phyloP scores from a whole-genome alignment of 30 jellyfish, hydroid and myxozoan species.

The Aurelia aurita region DNA sequence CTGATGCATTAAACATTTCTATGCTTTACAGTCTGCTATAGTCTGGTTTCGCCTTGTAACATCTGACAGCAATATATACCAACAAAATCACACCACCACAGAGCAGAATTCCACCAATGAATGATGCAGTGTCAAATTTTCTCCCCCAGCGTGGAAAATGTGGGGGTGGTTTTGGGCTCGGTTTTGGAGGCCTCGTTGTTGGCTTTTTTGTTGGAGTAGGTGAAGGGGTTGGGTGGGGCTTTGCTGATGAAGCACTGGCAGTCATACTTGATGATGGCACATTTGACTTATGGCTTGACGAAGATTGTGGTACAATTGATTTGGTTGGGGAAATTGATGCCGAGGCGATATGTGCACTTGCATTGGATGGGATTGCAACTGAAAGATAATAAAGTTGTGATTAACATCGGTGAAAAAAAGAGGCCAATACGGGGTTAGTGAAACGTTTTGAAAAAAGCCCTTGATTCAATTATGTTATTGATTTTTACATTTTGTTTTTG shows the following conservation, averaged over 20 bases:
- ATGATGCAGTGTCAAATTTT: conserved; percentile 86
- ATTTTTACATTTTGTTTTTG: too few relatives aligned
- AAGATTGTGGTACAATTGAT: neutral
- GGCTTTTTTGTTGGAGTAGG: conserved; percentile 41
- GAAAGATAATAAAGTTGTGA: too few relatives aligned
- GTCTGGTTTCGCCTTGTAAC: conserved; percentile 76
- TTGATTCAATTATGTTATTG: too few relatives aligned
- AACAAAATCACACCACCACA: conserved; percentile 74
- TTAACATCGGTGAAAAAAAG: too few relatives aligned
- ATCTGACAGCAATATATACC: conserved; percentile 66
- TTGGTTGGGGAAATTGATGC: conserved; percentile 15
- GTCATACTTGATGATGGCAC: neutral
- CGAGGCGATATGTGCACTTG: neutral
- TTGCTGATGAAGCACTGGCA: conserved; percentile 15
- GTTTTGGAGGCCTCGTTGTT: conserved; percentile 19
- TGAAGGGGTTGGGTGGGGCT: conserved; percentile 34
- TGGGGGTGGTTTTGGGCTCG: conserved; percentile 45
- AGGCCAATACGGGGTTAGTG: too few relatives aligned
- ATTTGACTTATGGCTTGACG: conserved; percentile 6
- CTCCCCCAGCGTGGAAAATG: conserved; percentile 35
- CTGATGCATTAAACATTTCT: too few relatives aligned
- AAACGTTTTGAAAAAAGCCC: too few relatives aligned
- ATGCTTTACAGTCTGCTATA: conserved; percentile 28
- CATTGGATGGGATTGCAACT: neutral
- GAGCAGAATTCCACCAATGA: conserved; percentile 88